These are phyloP conservation scores for Euleptes europaea DNA, from an alignment of 2,113 vertebrate species.

Conservation along the genomic window DNA sequence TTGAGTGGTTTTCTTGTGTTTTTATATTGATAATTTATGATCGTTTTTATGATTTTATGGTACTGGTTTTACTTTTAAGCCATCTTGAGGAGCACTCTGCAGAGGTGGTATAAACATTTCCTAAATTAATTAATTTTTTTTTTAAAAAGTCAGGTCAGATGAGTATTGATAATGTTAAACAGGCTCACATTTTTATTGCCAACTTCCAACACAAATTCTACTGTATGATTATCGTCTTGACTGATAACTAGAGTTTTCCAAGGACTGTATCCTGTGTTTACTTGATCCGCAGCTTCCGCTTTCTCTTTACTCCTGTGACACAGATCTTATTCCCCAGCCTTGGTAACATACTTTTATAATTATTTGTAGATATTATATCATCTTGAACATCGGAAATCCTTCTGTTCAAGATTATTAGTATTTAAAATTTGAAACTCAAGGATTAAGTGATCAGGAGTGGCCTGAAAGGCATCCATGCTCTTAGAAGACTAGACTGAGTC, in stretches of 20 bases:
- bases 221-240: slow-evolving; percentile 7
- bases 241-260: neutral
- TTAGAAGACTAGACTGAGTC: slow-evolving; percentile 54
- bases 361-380: neutral
- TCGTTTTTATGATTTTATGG: too few species aligned
- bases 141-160: neutral
- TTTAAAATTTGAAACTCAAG: neutral
- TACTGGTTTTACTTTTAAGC: too few species aligned
- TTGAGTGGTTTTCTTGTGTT: too few species aligned
- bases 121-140: slow-evolving; percentile 23
- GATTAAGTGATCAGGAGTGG: slow-evolving; percentile 7
- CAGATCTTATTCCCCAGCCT: neutral
- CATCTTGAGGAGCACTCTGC: too few species aligned
- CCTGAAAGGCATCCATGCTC: slow-evolving; percentile 54
- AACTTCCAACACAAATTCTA: neutral
- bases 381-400: neutral
- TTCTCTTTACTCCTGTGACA: neutral
- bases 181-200: slow-evolving; percentile 18
- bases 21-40: too few species aligned
- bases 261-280: neutral
- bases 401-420: neutral
- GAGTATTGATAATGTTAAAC: neutral
- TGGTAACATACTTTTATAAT: neutral
- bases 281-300: neutral
- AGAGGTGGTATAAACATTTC: too few species aligned